Evolutionary conservation across 2,113 vertebrate species (phyloP), one percentile per base, ranked within the genome.

Genomic region (Fukomys damarensis): DNA sequence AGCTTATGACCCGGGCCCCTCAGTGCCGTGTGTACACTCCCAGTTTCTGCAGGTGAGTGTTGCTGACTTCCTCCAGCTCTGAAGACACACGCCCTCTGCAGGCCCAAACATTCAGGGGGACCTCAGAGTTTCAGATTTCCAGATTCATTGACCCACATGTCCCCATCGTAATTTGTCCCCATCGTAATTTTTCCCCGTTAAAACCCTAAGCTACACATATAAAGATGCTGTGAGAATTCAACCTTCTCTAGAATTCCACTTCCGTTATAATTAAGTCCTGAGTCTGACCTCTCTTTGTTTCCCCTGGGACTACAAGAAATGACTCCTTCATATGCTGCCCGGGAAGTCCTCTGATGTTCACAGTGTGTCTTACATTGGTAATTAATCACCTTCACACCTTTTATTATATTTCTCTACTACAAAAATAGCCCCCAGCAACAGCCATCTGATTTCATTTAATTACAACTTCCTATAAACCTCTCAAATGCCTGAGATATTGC

Each of bases 381-480:
- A 91, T 91, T 90, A 96, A 93, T 86, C 65, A 94, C 65, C 72
- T 89, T 74, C 43, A 86, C 54, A 91, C 22, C 70, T 86, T 96
- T 89, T 49, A 79, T 68, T 94, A 12, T 52, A 63, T 91, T 93
- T 89, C 86, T 96, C 46, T 61, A 66, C 35, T 38, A 52, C 79
- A 86, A 82, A 63, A 88, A 65, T 58, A 81, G 94, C 82, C 88
- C 46, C 56, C 65, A 68, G 97, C 94, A 92, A 83, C 7, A 82
- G 54, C 85, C 49, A 85, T 86, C 66, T 65, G 85, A 76, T 38
- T 92, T 76, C 63, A 77, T 58, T 89, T 84, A 95, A 96, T 96
- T 97, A 92, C 58, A 85, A 24, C 74, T 86, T 86, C 43, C 59
- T 94, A 86, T 91, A 96, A 95, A 91, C 88, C 86, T 97, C 85